Conservation (phyloP, 2,888 invertebrate genomes). For the Deladenus siricidicola region DNA sequence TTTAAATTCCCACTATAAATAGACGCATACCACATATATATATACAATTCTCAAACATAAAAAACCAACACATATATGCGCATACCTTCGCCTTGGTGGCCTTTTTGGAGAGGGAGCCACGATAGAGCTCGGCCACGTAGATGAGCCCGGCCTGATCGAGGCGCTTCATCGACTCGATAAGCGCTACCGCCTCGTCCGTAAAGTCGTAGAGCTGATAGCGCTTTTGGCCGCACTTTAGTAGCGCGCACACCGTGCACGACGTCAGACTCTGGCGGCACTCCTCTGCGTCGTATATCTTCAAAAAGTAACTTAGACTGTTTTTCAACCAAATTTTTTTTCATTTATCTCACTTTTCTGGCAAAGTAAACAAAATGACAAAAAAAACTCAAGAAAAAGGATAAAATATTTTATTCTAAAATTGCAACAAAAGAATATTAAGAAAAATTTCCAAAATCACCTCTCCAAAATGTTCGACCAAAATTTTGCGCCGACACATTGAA, state of each 20-base stretch:
- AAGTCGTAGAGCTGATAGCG: constrained; percentile 43
- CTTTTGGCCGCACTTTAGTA: background rate
- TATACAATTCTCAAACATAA: no score
- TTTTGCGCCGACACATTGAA: constrained; percentile 78
- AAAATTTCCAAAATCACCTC: constrained; percentile 59
- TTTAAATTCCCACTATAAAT: no score
- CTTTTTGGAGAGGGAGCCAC: constrained; percentile 39
- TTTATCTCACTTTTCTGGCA: no score
- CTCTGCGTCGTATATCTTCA: constrained; percentile 63
- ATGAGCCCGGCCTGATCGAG: constrained; percentile 21
- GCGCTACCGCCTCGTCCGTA: constrained; percentile 40
- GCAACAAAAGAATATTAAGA: background rate
- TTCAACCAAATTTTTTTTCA: no score
- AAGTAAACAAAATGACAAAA: no score
- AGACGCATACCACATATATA: no score
- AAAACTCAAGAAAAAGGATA: background rate
- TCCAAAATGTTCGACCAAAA: constrained; percentile 79
- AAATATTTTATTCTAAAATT: background rate
- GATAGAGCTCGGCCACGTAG: constrained; percentile 46
- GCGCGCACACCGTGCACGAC: constrained; percentile 80
- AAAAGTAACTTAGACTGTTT: no score
- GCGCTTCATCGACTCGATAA: constrained; percentile 30
- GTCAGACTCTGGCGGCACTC: constrained; percentile 66
- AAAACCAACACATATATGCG: no score
- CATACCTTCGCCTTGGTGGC: no score